A percentile compares a stretch with the other conserved stretches of the same genome.
Evolutionary conservation across 2,888 invertebrate genomes (phyloP).

Genomic region (Artemia sp.): DNA sequence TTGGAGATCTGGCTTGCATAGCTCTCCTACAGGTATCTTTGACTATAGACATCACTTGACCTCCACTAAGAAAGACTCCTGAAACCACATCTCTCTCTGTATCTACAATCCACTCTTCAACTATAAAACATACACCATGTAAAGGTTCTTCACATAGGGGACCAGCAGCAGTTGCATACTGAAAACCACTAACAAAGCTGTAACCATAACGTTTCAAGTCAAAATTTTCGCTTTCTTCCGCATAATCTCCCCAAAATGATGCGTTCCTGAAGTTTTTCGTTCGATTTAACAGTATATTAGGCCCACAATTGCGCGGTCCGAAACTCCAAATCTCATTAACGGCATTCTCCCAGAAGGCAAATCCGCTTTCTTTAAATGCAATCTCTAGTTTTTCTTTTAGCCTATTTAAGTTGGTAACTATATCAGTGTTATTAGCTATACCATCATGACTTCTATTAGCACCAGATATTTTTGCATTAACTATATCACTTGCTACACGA

Average conservation of each 20-base stretch:
- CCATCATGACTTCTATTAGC: constrained; percentile 30
- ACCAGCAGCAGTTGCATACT: constrained; percentile 67
- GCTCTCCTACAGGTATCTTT: constrained; percentile 74
- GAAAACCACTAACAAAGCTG: constrained; percentile 68
- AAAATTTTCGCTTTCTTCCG: constrained; percentile 27
- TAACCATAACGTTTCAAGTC: constrained; percentile 40
- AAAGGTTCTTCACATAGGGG: constrained; percentile 94
- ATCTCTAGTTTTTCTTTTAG: constrained; percentile 17
- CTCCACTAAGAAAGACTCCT: constrained; percentile 40
- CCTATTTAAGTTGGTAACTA: constrained; percentile 29
- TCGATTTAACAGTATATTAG: constrained; percentile 72
- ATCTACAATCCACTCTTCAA: constrained; percentile 59
- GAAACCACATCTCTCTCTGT: constrained; percentile 21
- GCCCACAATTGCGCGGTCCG: constrained; percentile 71
- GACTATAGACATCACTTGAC: constrained; percentile 76
- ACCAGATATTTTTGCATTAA: constrained; percentile 24
- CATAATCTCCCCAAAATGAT: constrained; percentile 30
- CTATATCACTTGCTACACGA: constrained; percentile 35
- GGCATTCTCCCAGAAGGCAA: constrained; percentile 24
- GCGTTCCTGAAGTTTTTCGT: constrained; percentile 46
- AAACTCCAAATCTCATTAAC: constrained; percentile 69
- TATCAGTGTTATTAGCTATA: constrained; percentile 38
- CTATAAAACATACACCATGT: constrained; percentile 78
- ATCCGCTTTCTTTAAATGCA: constrained; percentile 22
- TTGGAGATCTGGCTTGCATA: constrained; percentile 70